These are phyloP conservation scores for Arothron firmamentum DNA, from an alignment of 2,113 vertebrate genomes.

Conservation along the genomic window DNA sequence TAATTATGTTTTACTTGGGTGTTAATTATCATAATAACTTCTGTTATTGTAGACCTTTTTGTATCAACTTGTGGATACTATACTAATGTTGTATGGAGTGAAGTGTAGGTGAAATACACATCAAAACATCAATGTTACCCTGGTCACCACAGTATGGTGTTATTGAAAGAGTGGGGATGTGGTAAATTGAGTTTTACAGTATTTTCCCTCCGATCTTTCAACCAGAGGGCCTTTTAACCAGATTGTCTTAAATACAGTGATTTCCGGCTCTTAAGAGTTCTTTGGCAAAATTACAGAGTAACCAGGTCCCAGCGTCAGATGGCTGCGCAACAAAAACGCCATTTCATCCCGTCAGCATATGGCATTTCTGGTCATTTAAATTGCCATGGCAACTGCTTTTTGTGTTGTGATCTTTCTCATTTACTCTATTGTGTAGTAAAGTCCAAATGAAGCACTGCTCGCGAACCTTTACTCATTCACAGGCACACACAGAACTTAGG, in stretches of 20 bases:
- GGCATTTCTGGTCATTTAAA: slow-evolving; percentile 51
- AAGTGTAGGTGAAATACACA: neutral
- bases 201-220: slow-evolving; percentile 29
- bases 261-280: slow-evolving; percentile 40
- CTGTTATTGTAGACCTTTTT: neutral
- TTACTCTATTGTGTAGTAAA: slow-evolving; percentile 29
- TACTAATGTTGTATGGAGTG: too few species aligned
- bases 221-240: slow-evolving; percentile 31
- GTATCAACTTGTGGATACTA: neutral
- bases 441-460: slow-evolving; percentile 32
- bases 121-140: neutral
- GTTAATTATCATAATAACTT: neutral
- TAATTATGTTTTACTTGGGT: slow-evolving; percentile 10
- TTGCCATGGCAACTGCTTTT: slow-evolving; percentile 48
- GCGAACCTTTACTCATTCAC: slow-evolving; percentile 20
- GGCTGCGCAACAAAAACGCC: slow-evolving; percentile 29
- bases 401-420: slow-evolving; percentile 33
- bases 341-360: slow-evolving; percentile 42
- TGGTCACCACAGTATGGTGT: slow-evolving; percentile 5
- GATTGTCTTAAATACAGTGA: slow-evolving; percentile 35
- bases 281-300: slow-evolving; percentile 51
- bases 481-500: neutral
- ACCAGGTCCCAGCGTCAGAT: slow-evolving; percentile 16
- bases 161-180: slow-evolving; percentile 17
- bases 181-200: slow-evolving; percentile 6